These are phyloP conservation scores for Notodonta dromedarius DNA, from an alignment of 2,888 invertebrate genomes.

Conservation along the genomic window DNA sequence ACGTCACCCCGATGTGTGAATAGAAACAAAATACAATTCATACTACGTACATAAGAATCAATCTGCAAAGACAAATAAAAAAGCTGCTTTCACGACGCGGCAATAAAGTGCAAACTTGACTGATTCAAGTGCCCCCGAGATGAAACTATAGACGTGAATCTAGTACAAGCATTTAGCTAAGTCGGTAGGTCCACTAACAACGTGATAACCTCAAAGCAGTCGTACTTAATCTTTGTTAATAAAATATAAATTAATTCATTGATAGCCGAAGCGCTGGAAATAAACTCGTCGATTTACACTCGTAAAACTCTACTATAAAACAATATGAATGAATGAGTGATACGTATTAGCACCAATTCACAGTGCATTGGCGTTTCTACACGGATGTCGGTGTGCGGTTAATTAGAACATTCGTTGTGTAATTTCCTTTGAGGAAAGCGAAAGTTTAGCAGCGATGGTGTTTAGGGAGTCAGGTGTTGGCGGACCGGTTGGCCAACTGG, in stretches of 20 bases:
- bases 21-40: too few species aligned
- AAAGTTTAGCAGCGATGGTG: conserved; percentile 19
- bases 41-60: too few species aligned
- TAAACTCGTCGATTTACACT: conserved; percentile 5
- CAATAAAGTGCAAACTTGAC: too few species aligned
- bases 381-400: conserved; percentile 38
- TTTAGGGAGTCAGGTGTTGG: background rate
- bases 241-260: too few species aligned
- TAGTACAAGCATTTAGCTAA: too few species aligned
- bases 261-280: background rate
- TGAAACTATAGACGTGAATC: too few species aligned
- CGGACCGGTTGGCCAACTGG: background rate
- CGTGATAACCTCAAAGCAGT: too few species aligned
- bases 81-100: too few species aligned
- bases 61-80: too few species aligned
- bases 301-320: conserved; percentile 11
- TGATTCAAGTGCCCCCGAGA: too few species aligned
- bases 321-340: conserved; percentile 44
- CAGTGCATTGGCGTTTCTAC: conserved; percentile 34
- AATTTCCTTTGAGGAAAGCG: conserved; percentile 25
- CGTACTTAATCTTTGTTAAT: too few species aligned
- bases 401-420: conserved; percentile 27
- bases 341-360: conserved; percentile 29
- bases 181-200: too few species aligned
- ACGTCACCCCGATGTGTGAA: background rate